A percentile compares a stretch with the other conserved stretches of the same genome.
Evolutionary conservation across 2,797 vertebrate species (phyloP).

Genomic region (Australoheros facetus): DNA sequence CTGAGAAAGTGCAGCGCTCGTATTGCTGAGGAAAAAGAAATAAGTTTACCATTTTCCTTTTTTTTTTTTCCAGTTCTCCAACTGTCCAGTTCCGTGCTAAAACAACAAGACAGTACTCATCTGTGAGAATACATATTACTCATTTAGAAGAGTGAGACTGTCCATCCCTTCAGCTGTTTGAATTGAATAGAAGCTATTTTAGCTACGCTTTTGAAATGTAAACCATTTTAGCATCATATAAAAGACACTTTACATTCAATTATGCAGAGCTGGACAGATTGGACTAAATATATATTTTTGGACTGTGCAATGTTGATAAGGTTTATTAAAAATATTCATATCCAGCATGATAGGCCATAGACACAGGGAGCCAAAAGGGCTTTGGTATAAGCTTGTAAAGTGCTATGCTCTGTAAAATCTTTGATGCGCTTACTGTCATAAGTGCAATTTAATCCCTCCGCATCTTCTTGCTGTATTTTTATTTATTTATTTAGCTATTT

Average conservation of each 20-base stretch:
- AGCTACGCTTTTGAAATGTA: conserved; percentile 29
- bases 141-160: conserved; percentile 58
- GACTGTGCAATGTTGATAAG: conserved; percentile 28
- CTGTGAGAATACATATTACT: conserved; percentile 54
- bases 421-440: conserved; percentile 68
- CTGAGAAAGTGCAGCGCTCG: not conserved
- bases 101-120: conserved; percentile 40
- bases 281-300: conserved; percentile 23
- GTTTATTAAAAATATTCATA: conserved; percentile 31
- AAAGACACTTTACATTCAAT: conserved; percentile 15
- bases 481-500: conserved; percentile 24
- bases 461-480: conserved; percentile 47
- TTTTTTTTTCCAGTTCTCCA: not conserved
- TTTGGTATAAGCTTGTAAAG: conserved; percentile 57
- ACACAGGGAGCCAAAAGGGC: conserved; percentile 31
- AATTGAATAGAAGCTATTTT: conserved; percentile 38
- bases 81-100: not conserved
- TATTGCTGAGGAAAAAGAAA: not conserved
- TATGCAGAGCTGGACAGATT: conserved; percentile 13
- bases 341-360: conserved; percentile 21
- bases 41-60: too few relatives aligned
- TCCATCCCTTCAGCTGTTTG: conserved; percentile 31
- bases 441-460: conserved; percentile 58
- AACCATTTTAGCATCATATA: conserved; percentile 25
- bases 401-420: conserved; percentile 59